These are phyloP conservation scores for Euplexia lucipara DNA, from an alignment of 2,888 invertebrate species.

Conservation along the genomic window DNA sequence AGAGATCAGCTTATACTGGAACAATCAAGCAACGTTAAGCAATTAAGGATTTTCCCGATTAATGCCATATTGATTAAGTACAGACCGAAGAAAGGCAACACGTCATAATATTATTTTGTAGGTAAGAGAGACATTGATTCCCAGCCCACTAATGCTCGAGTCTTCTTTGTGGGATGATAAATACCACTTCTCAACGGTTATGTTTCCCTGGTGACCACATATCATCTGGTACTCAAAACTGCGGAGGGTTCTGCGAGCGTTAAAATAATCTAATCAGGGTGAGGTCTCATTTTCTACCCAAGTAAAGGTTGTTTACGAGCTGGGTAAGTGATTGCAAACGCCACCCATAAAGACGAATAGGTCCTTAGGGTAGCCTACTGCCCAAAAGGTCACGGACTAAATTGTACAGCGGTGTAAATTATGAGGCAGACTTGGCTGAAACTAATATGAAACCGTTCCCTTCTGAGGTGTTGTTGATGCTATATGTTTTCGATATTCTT, in stretches of 20 bases:
- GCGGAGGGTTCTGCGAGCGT: neutral
- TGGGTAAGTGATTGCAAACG: constrained; percentile 48
- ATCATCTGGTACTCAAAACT: constrained; percentile 7
- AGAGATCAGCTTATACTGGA: neutral
- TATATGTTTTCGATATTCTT: neutral
- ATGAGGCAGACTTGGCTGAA: constrained; percentile 18
- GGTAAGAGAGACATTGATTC: neutral
- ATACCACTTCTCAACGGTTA: neutral
- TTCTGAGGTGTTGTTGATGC: neutral
- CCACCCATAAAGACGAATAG: constrained; percentile 38
- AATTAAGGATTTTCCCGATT: constrained; percentile 1
- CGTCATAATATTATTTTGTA: neutral
- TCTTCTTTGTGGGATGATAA: neutral
- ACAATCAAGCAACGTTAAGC: constrained; percentile 2
- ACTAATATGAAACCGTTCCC: neutral
- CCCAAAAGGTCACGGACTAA: constrained; percentile 20
- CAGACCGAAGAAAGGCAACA: neutral
- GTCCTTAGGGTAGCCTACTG: constrained; percentile 26
- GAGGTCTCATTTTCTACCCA: constrained; percentile 24
- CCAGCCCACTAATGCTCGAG: neutral
- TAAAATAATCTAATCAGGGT: constrained; percentile 22
- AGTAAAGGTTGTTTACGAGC: constrained; percentile 37
- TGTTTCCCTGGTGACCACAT: neutral
- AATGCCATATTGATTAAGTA: neutral
- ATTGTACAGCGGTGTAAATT: constrained; percentile 32